Evolutionary conservation across 2,113 vertebrate genomes (phyloP), one percentile per base, ranked within the genome.

Genomic region (Campylorhamphus procurvoides): DNA sequence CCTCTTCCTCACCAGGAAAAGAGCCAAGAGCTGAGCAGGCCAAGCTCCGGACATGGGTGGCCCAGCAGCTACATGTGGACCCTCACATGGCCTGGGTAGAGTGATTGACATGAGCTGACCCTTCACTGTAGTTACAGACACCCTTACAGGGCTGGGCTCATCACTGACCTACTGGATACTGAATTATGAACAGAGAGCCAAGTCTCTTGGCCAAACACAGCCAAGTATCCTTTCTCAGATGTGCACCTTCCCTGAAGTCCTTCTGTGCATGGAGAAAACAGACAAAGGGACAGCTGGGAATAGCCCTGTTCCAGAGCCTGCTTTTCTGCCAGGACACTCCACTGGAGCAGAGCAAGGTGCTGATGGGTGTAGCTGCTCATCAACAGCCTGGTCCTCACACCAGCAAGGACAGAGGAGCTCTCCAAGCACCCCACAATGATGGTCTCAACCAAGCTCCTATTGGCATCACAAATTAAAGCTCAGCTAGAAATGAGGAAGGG

Each of bases 21-120:
- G 53, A 46, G 58, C 22, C 18, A 56, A 47, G 24, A 72, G 58
- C 67, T 14, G 40, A 80, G 44, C 27, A 50, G 80, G 24, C 7
- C 17, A 0, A 29, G 39, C 35, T 84, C 56, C 25, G 25, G 59
- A 42, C 40, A 42, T 42, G 1, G 44, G 39, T 59, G 19, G 59
- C 66, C 71, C 56, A 39, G 28, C 59, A 66, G 39, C 31, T 53
- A 14, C 0, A 0, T 28, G 28, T 42, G 66, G 46, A 66, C 2
- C 31, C 31, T 37, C 50, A 49, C 16, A 8, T 1, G 14, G 60
- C 35, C 37, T 22, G 11, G 22, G 9, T 20, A 19, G 28, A 59
- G 31, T 5, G 10, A 37, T 1, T 60, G 42, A 71, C 77, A n/a
- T 6, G 27, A 85, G 10, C 23, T 35, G 33, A 59, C 14, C 60